Percentiles rank a stretch among this genome's conserved stretches.
phyloP scores from a whole-genome alignment of 1,140 invertebrate genomes.

The Tigriopus japonicus region DNA sequence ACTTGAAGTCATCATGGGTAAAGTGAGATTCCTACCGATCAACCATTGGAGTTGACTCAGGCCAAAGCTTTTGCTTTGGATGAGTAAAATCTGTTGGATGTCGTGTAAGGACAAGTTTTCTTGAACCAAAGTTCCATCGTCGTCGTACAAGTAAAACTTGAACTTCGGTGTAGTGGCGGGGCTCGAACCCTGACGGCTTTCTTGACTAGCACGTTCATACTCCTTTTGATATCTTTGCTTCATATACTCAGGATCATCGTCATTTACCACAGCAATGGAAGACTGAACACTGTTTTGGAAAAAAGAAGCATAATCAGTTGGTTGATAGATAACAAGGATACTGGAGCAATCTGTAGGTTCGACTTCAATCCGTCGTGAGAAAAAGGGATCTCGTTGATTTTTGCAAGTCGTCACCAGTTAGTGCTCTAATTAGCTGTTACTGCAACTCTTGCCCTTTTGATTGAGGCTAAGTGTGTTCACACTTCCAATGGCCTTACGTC shows the following conservation, averaged over 20 bases:
- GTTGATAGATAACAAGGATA: no score
- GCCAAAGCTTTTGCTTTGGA: not conserved
- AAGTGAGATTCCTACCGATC: no score
- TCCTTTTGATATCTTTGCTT: slow-evolving; percentile 1
- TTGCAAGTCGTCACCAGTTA: no score
- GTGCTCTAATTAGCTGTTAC: no score
- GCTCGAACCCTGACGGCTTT: not conserved
- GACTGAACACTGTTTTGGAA: not conserved
- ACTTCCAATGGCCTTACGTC: no score
- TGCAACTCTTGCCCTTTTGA: no score
- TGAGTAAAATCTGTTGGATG: slow-evolving; percentile 5
- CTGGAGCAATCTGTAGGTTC: no score
- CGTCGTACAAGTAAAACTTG: slow-evolving; percentile 10
- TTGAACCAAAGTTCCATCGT: not conserved
- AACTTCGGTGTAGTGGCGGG: not conserved
- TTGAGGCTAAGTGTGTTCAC: no score
- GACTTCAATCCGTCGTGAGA: no score
- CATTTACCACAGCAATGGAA: not conserved
- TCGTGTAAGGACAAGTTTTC: slow-evolving; percentile 3
- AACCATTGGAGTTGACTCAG: not conserved
- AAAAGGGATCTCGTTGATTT: no score
- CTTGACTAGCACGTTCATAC: not conserved
- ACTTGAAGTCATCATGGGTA: no score
- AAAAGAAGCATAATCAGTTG: no score
- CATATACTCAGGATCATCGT: slow-evolving; percentile 1